Conservation (phyloP, 2,888 invertebrate genomes). For the Seira sanloemensis region DNA sequence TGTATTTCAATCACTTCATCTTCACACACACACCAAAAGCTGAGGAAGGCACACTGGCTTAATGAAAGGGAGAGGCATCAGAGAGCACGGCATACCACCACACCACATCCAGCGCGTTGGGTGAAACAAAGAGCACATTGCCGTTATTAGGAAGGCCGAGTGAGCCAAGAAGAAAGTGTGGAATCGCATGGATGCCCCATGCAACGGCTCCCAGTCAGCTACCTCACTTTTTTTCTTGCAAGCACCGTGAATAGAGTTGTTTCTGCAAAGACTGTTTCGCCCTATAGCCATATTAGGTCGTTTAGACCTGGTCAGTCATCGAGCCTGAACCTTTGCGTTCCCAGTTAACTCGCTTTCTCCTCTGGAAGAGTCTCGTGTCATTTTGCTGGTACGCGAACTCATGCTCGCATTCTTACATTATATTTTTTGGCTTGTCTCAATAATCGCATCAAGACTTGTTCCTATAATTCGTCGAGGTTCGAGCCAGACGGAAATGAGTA, state of each 20-base stretch:
- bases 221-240: neutral
- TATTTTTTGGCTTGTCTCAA: constrained; percentile 26
- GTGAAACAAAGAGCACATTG: neutral
- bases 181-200: neutral
- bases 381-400: no score
- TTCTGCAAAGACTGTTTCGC: no score
- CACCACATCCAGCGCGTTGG: neutral
- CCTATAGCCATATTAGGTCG: no score
- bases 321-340: neutral
- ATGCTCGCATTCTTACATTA: neutral
- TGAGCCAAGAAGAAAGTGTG: neutral
- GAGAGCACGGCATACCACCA: neutral
- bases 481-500: constrained; percentile 38
- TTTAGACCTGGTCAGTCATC: no score
- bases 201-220: neutral
- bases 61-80: neutral
- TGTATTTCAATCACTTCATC: neutral
- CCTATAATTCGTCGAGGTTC: neutral
- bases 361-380: neutral
- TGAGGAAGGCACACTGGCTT: neutral
- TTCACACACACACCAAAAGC: neutral
- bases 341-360: neutral
- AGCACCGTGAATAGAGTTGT: neutral
- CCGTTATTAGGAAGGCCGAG: neutral
- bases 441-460: constrained; percentile 40